These are phyloP conservation scores for Pteronotus mesoamericanus DNA, from an alignment of 2,797 vertebrate genomes.

Conservation along the genomic window DNA sequence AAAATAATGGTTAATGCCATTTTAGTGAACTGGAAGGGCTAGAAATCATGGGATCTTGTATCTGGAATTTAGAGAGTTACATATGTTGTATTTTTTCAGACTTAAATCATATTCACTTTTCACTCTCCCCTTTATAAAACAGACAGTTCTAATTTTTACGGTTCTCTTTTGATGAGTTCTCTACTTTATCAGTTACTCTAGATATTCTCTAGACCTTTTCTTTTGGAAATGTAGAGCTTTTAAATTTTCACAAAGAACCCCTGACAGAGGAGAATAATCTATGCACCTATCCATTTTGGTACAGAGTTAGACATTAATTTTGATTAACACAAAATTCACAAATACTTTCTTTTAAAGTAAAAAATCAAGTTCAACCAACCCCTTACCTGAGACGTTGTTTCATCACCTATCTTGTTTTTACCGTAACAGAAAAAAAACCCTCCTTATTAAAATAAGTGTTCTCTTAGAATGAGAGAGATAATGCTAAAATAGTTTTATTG, in stretches of 20 bases:
- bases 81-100: not conserved
- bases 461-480: not conserved
- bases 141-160: not conserved
- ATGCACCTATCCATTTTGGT: not conserved
- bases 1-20: conserved; percentile 39
- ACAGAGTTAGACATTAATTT: conserved; percentile 15
- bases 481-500: conserved; percentile 9
- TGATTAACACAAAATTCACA: conserved; percentile 7
- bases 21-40: conserved; percentile 28
- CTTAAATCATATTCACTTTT: not conserved
- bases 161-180: not conserved
- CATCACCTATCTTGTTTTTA: conserved; percentile 39
- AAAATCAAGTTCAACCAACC: not conserved
- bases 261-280: not conserved
- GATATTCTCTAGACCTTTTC: not conserved
- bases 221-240: not conserved
- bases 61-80: not conserved
- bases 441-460: conserved; percentile 46
- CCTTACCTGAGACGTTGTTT: conserved; percentile 53
- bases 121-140: not conserved
- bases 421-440: conserved; percentile 1
- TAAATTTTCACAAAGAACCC: not conserved
- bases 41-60: conserved; percentile 14
- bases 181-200: not conserved
- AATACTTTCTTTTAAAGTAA: conserved; percentile 25